Evolutionary conservation across 2,888 invertebrate genomes (phyloP).

Genomic region (Furcula furcula): DNA sequence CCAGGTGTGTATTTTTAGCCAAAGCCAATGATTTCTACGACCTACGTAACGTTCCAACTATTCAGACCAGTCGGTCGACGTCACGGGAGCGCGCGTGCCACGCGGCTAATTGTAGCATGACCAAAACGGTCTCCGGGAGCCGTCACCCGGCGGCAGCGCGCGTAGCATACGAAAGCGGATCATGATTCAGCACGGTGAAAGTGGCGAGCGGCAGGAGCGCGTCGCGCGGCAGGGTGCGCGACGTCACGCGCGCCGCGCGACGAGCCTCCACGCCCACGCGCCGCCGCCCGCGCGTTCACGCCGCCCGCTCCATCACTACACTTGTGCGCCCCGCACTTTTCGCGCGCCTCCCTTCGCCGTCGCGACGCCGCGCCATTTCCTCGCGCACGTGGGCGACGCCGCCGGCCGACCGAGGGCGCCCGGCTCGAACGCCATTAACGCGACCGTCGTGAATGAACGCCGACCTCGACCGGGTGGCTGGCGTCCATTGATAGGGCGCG

Average conservation of each 20-base stretch:
- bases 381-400: slow-evolving; percentile 78
- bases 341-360: slow-evolving; percentile 74
- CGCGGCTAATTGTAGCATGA: slow-evolving; percentile 72
- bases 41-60: slow-evolving; percentile 66
- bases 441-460: slow-evolving; percentile 78
- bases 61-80: slow-evolving; percentile 59
- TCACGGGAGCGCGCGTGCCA: slow-evolving; percentile 71
- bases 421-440: slow-evolving; percentile 73
- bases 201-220: slow-evolving; percentile 37
- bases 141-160: slow-evolving; percentile 42
- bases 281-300: slow-evolving; percentile 50
- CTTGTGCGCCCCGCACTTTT: slow-evolving; percentile 73
- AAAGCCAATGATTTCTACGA: slow-evolving; percentile 61
- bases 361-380: slow-evolving; percentile 80
- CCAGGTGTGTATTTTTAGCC: slow-evolving; percentile 61
- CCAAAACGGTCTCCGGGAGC: slow-evolving; percentile 68
- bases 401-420: slow-evolving; percentile 64
- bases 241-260: slow-evolving; percentile 41
- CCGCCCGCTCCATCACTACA: slow-evolving; percentile 63
- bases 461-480: slow-evolving; percentile 74
- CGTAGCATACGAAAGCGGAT: slow-evolving; percentile 58
- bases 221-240: slow-evolving; percentile 27
- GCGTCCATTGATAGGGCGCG: slow-evolving; percentile 75
- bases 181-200: slow-evolving; percentile 63
- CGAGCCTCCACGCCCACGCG: slow-evolving; percentile 74